Evolutionary conservation across 2,797 vertebrate species (phyloP).

Genomic region (Sarcoramphus papa): DNA sequence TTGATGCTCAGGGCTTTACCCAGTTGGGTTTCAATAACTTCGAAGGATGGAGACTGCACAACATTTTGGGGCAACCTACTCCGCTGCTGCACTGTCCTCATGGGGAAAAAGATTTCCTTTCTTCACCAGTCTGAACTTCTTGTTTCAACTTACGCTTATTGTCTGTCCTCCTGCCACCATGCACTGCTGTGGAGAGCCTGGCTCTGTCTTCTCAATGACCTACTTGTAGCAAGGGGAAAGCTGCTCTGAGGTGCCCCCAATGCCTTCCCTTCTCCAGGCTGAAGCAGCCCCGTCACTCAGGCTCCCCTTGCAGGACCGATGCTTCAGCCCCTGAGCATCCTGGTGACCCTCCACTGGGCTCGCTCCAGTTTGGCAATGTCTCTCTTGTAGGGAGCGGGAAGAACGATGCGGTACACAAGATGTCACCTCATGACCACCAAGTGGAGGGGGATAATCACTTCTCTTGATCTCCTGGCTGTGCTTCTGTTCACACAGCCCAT

Average conservation of each 20-base stretch:
- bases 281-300: background rate
- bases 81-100: background rate
- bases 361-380: background rate
- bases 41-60: background rate
- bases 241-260: background rate
- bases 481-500: background rate
- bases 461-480: background rate
- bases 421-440: background rate
- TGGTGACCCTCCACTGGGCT: background rate
- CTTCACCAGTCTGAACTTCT: background rate
- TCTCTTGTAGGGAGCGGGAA: background rate
- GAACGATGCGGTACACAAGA: background rate
- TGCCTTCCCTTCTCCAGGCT: background rate
- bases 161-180: background rate
- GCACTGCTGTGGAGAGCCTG: background rate
- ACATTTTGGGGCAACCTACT: background rate
- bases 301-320: background rate
- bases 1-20: background rate
- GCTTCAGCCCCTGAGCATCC: background rate
- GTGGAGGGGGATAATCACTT: background rate
- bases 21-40: background rate
- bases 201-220: background rate
- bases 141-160: background rate
- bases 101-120: background rate
- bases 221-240: background rate